These are phyloP conservation scores for Eulemur rufifrons DNA, from an alignment of 2,113 vertebrate genomes.

Conservation along the genomic window DNA sequence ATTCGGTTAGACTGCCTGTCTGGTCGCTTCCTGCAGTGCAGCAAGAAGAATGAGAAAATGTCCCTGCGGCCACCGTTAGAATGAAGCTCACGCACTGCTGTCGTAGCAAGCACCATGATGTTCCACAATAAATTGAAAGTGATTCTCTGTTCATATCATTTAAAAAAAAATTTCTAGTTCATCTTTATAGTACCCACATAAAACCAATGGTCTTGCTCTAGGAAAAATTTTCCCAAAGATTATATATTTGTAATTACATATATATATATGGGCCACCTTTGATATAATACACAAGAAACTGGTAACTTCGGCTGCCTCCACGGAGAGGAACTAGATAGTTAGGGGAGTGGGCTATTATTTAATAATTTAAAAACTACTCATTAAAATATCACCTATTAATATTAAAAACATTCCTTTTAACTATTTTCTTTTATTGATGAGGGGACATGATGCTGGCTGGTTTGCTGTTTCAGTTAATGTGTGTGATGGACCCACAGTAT, in stretches of 20 bases:
- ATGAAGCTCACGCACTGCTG: not conserved
- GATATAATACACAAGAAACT: not conserved
- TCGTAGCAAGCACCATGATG: fast-evolving
- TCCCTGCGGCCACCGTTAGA: not conserved
- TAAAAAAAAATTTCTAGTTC: not conserved
- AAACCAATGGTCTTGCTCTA: slow-evolving; percentile 16
- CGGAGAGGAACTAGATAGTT: not conserved
- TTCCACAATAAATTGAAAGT: not conserved
- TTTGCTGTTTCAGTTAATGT: not conserved
- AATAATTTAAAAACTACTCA: not conserved
- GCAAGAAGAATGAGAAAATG: not conserved
- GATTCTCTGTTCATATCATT: not conserved
- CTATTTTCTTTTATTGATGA: not conserved
- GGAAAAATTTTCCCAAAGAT: slow-evolving; percentile 14
- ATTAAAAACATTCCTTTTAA: slow-evolving; percentile 18
- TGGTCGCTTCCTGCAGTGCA: not conserved
- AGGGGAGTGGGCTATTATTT: not conserved
- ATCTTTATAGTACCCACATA: not conserved
- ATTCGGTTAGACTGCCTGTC: not conserved
- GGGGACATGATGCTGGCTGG: not conserved
- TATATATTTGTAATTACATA: not conserved
- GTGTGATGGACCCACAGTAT: not conserved
- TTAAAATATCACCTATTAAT: slow-evolving; percentile 29
- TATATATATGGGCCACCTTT: not conserved
- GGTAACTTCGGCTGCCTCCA: not conserved